Evolutionary conservation across 2,113 vertebrate species (phyloP).

Genomic region (Megalops atlanticus): DNA sequence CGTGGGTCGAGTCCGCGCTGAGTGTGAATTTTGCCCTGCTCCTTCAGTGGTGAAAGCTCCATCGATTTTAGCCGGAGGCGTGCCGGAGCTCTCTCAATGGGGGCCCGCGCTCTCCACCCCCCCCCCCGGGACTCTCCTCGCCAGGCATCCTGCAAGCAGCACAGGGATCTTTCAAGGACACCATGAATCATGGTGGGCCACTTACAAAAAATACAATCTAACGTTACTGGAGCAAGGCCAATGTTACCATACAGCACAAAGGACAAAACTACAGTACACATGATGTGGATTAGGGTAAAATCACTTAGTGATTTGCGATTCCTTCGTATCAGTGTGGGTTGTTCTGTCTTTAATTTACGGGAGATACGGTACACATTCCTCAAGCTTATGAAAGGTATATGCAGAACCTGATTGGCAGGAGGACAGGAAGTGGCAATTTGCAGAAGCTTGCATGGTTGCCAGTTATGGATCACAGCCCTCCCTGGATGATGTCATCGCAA

Average conservation of each 20-base stretch:
- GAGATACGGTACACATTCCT: not conserved
- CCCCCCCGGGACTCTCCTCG: not conserved
- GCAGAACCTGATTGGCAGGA: not conserved
- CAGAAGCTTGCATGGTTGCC: not conserved
- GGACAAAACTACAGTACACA: not conserved
- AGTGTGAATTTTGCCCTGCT: not conserved
- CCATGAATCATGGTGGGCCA: conserved; percentile 3
- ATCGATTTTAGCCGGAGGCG: not conserved
- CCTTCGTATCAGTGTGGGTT: not conserved
- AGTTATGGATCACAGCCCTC: not conserved
- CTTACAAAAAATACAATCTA: not conserved
- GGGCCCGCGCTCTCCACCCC: not conserved
- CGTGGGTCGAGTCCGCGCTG: not conserved
- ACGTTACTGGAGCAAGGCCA: not conserved
- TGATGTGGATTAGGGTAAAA: not conserved
- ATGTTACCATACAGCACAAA: not conserved
- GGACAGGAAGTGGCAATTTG: not conserved
- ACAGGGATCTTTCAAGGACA: not conserved
- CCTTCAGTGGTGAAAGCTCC: not conserved
- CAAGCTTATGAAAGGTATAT: not conserved
- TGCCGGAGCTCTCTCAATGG: no score
- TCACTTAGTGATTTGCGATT: not conserved
- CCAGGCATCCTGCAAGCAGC: not conserved
- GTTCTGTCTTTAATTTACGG: not conserved
- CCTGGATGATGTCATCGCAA: not conserved